Evolutionary conservation across 2,797 vertebrate genomes (phyloP).

Genomic region (Helostoma temminkii): DNA sequence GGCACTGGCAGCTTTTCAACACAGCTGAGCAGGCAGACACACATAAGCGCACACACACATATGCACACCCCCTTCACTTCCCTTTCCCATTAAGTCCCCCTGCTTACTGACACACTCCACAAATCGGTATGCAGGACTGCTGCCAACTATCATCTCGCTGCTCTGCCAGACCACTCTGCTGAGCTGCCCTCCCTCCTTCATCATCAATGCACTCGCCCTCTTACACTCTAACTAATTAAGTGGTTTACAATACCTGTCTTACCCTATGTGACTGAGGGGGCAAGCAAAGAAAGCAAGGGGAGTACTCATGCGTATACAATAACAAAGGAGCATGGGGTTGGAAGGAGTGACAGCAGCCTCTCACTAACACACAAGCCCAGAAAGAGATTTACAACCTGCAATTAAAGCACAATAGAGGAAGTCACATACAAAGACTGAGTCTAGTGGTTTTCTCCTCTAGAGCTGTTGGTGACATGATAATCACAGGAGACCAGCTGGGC

Average conservation of each 20-base stretch:
- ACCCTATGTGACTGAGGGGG: slow-evolving; percentile 37
- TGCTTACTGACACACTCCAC: slow-evolving; percentile 67
- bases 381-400: slow-evolving; percentile 62
- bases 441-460: slow-evolving; percentile 21
- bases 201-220: slow-evolving; percentile 29
- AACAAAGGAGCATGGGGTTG: slow-evolving; percentile 36
- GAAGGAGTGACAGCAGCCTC: slow-evolving; percentile 35
- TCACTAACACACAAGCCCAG: slow-evolving; percentile 40
- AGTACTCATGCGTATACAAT: slow-evolving; percentile 32
- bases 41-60: slow-evolving; percentile 25
- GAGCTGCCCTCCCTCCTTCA: slow-evolving; percentile 35
- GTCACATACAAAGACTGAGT: slow-evolving; percentile 40
- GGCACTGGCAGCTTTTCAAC: slow-evolving; percentile 79
- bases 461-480: slow-evolving; percentile 47
- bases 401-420: slow-evolving; percentile 53
- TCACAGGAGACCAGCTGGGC: slow-evolving; percentile 18
- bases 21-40: slow-evolving; percentile 75
- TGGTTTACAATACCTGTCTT: slow-evolving; percentile 56
- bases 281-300: slow-evolving; percentile 40
- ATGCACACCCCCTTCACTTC: slow-evolving; percentile 25
- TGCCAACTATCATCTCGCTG: slow-evolving; percentile 68
- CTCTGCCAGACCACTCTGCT: slow-evolving; percentile 58
- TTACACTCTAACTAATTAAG: slow-evolving; percentile 63
- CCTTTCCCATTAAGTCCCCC: slow-evolving; percentile 53
- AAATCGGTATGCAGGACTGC: slow-evolving; percentile 59